These are phyloP conservation scores for Zygaena filipendulae DNA, from an alignment of 2,888 invertebrate genomes.

Conservation along the genomic window DNA sequence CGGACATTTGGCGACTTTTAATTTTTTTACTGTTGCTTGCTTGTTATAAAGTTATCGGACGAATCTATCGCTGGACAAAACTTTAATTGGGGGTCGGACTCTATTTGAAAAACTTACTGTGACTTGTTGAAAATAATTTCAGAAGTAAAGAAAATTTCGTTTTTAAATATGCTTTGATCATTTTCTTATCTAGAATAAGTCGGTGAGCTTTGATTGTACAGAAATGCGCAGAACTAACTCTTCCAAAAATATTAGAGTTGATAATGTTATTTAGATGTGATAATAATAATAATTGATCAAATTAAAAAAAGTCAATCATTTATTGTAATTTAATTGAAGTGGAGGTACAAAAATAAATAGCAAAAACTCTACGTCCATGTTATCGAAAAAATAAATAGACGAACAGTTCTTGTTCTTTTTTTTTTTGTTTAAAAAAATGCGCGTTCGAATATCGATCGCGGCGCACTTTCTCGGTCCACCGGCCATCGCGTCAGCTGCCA, in stretches of 20 bases:
- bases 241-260: too few relatives aligned
- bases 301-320: constrained; percentile 23
- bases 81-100: too few relatives aligned
- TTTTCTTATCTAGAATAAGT: too few relatives aligned
- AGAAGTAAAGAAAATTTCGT: too few relatives aligned
- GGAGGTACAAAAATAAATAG: constrained; percentile 9
- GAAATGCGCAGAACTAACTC: too few relatives aligned
- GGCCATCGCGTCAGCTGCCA: constrained; percentile 65
- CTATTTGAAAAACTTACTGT: constrained; percentile 31
- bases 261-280: too few relatives aligned
- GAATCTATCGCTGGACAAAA: too few relatives aligned
- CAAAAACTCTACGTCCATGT: constrained; percentile 1
- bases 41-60: too few relatives aligned
- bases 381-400: background rate
- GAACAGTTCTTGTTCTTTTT: background rate
- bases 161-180: too few relatives aligned
- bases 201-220: too few relatives aligned
- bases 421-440: constrained; percentile 24
- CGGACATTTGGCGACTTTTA: constrained; percentile 36
- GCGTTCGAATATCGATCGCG: constrained; percentile 46
- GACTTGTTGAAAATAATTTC: constrained; percentile 9
- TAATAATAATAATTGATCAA: too few relatives aligned
- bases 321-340: too few relatives aligned
- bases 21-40: constrained; percentile 36
- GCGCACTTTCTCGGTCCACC: constrained; percentile 65